Base-by-base conservation (phyloP, 1,140 invertebrate genomes). In the Papilio polyxenes region DNA sequence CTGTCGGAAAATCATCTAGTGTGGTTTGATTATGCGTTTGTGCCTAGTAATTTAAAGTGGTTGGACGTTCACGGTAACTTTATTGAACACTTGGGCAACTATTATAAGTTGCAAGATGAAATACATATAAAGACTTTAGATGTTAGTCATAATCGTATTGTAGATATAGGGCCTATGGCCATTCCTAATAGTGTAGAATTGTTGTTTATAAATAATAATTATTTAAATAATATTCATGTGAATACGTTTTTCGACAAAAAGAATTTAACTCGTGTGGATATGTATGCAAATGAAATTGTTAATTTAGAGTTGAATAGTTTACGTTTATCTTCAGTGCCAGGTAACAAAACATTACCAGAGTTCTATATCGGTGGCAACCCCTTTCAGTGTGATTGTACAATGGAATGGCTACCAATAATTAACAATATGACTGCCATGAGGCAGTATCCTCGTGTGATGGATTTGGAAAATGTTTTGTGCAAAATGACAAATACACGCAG, bases 1-100 rank as follows among this genome's bases (percentile, higher is more conserved):
- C 95, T 98, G n/a, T 98, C 97, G 1, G 97, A 98, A 93, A 98
- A 98, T 95, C 97, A 98, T 95, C 95, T 98, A 88, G 96, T 98
- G 72, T 98, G 97, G 97, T 98, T 98, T 90, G 98, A 98, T 91
- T 98, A 98, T 90, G 97, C 97, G 17, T 97, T 98, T 91, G 96
- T 98, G 83, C 98, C 98, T 11, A 96, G 96, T 72, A 98, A 98
- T 91, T 94, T 98, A 72, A 98, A 98, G 92, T 98, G 98, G 97
- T 95, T 98, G 87, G 98, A 98, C 90, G 97, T 98, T 85, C 97
- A 98, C 89, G 96, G 97, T 59, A 98, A 98, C 91, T 97, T 97
- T 85, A 98, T 98, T 88, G 97, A 97, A 92, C 96, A 96, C 53
- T 94, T 98, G 76, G 97, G 96, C 10, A 98, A 98, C 91, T 98